These are phyloP conservation scores for Nephrocerus scutellatus DNA, from an alignment of 2,888 invertebrate species.

Conservation along the genomic window DNA sequence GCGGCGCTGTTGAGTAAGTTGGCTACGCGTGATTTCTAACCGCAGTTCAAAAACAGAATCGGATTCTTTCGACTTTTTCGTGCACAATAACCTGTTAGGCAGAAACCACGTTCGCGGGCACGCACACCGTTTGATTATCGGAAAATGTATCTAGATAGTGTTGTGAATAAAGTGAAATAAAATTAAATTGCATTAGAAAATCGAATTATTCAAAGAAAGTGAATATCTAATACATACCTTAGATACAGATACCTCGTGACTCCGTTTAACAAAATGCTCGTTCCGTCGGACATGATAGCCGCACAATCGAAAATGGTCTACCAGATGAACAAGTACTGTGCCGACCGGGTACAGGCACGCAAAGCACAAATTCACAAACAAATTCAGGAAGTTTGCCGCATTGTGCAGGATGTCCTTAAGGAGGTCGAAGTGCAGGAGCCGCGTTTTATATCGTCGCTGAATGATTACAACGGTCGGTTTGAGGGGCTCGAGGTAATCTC, in stretches of 20 bases:
- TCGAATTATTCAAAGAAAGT: neutral
- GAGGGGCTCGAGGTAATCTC: constrained; percentile 91
- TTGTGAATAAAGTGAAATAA: neutral
- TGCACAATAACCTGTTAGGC: no score
- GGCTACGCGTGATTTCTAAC: no score
- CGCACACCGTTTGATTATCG: no score
- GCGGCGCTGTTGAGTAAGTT: no score
- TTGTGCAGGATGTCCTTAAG: constrained; percentile 90
- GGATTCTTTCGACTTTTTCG: no score
- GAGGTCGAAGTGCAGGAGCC: constrained; percentile 96
- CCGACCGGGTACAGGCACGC: constrained; percentile 80
- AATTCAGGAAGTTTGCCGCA: constrained; percentile 83
- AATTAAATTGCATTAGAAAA: neutral
- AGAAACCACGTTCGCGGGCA: no score
- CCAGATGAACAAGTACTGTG: constrained; percentile 92
- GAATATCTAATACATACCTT: no score
- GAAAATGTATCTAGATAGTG: neutral
- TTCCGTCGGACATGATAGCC: constrained; percentile 89
- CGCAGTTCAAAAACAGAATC: no score
- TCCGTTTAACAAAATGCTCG: constrained; percentile 78
- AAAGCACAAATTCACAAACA: constrained; percentile 83
- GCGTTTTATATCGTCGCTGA: constrained; percentile 83
- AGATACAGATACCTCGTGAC: neutral
- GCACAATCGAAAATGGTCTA: constrained; percentile 93
- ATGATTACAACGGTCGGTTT: constrained; percentile 81